Evolutionary conservation across 2,113 vertebrate genomes (phyloP).

Genomic region (Paratilapia polleni): DNA sequence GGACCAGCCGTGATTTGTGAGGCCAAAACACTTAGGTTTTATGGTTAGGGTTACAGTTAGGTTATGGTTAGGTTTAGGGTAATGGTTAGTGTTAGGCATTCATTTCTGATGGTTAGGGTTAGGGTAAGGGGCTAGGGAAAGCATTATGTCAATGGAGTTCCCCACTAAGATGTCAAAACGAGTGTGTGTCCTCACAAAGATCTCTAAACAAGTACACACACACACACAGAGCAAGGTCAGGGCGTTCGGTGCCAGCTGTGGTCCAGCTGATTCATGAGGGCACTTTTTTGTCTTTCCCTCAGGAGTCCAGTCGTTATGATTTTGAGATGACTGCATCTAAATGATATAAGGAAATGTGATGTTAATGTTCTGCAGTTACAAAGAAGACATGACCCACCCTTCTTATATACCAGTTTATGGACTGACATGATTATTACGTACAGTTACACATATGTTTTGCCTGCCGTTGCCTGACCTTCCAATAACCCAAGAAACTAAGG

Average conservation of each 20-base stretch:
- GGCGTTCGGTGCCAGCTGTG: constrained; percentile 26
- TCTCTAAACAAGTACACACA: too few relatives aligned
- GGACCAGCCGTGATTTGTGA: too few relatives aligned
- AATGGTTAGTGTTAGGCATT: too few relatives aligned
- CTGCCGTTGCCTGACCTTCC: neutral
- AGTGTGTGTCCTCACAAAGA: too few relatives aligned
- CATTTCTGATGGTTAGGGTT: too few relatives aligned
- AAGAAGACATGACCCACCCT: neutral
- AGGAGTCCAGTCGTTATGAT: neutral
- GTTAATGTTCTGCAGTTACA: neutral
- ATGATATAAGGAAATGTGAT: neutral
- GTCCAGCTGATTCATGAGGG: constrained; percentile 43
- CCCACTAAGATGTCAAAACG: too few relatives aligned
- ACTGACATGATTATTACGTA: neutral
- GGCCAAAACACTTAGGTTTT: too few relatives aligned
- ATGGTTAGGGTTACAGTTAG: too few relatives aligned
- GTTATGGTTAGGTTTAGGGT: too few relatives aligned
- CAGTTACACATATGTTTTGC: neutral
- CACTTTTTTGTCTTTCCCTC: constrained; percentile 22
- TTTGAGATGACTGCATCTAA: neutral
- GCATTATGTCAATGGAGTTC: too few relatives aligned
- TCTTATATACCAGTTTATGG: neutral
- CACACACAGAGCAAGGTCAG: constrained; percentile 17
- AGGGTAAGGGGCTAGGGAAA: too few relatives aligned
- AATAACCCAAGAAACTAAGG: neutral